Base-by-base conservation (phyloP, 2,888 invertebrate genomes). In the Trissolcus japonicus region DNA sequence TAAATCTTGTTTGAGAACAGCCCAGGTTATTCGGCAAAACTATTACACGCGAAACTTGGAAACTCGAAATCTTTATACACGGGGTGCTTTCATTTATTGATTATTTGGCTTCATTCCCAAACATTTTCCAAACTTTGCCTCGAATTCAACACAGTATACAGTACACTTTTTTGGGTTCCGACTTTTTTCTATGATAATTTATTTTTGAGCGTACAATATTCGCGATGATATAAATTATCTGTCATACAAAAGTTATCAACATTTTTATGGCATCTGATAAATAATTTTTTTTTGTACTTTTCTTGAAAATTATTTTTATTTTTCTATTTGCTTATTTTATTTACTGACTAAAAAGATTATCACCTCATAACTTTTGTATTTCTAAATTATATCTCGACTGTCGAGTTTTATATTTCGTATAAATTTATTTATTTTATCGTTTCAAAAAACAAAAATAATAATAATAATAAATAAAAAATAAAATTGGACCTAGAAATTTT, bases 51-150 rank as follows among this genome's bases (percentile, higher is more conserved):
- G 41, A 25, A 67, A 59, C 9, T 53, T 51, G 50, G 41, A 59
- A 67, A 67, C 2, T 56, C 25, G 43, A 51, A 57, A 35, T 21
- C 53, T 43, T 35, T 35, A 35, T 51, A 41, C 29, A 66, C 50
- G 41, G 16, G 41, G 40, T 66, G 13, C 40, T 41, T 66, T 57
- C 57, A 57, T 66, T 66, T 41, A 66, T 35, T 40, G 57, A 57
- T 66, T 57, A 57, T 66, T 51, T 66, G 66, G 66, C 66, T 57
- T 13, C 6, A 51, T 66, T 66, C 57, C 66, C 66, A 66, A 57
- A 57, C 48, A 57, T 66, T 66, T 57, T 57, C 11, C 57, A 66
- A 50, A 43, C 48, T 56, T 56, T 13, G 59, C 59, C 14, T 56
- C 50, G 13, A 21, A 53, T 54, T 63, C 54, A n/a, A 46, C 62